A percentile compares a stretch with the other conserved stretches of the same genome.
phyloP scores from a whole-genome alignment of 2,797 vertebrate species.

The Aythya fuligula region DNA sequence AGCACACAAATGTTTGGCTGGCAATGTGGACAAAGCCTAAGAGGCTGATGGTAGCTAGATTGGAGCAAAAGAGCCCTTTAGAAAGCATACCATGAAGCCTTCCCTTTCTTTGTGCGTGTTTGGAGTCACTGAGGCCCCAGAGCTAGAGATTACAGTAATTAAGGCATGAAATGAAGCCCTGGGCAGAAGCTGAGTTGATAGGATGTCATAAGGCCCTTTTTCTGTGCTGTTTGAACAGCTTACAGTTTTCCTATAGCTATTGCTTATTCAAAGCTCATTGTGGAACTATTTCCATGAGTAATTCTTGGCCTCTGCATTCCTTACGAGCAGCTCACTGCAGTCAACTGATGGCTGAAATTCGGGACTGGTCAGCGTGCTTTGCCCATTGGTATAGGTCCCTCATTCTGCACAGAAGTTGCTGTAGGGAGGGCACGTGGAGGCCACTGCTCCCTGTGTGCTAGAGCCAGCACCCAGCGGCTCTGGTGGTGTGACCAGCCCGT shows the following conservation, averaged over 20 bases:
- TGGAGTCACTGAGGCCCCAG: background rate
- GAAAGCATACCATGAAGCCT: background rate
- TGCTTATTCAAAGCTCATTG: conserved; percentile 49
- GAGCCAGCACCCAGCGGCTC: background rate
- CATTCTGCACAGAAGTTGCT: background rate
- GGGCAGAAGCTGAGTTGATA: conserved; percentile 12
- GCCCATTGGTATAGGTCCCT: background rate
- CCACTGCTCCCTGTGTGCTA: rapidly evolving
- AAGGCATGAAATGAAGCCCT: conserved; percentile 10
- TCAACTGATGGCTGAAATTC: conserved; percentile 38
- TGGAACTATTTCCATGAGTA: conserved; percentile 64
- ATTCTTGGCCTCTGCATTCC: background rate
- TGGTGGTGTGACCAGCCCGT: background rate
- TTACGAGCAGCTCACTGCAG: background rate
- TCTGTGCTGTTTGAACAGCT: conserved; percentile 31
- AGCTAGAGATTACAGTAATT: background rate
- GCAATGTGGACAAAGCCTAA: background rate
- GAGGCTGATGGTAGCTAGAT: background rate
- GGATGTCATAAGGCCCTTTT: background rate
- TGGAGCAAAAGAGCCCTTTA: background rate
- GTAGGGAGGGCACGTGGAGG: rapidly evolving
- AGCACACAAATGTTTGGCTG: rapidly evolving
- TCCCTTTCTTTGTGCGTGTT: background rate
- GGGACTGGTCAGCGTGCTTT: background rate
- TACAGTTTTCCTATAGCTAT: conserved; percentile 46